Evolutionary conservation across 2,888 invertebrate species (phyloP), one percentile per base, ranked within the genome.

Genomic region (Calliphora vomitoria): DNA sequence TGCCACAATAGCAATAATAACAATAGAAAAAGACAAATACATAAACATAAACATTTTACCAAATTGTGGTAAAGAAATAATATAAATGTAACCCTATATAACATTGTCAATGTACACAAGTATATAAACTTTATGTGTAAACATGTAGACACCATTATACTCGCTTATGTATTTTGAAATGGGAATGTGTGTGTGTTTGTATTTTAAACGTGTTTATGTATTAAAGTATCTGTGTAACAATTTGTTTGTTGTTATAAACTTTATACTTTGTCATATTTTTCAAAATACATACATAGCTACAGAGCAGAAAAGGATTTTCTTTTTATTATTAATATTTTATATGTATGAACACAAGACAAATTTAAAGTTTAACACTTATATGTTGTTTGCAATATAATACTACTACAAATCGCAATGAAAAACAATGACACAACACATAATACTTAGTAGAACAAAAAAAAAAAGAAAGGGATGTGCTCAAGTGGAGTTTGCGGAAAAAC

Each of bases 341-440:
- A 25, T 25, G 25, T 25, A 25, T 69, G 58, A 11, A 58, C 25
- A 25, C 31, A 41, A 50, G 15, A 69, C n/a, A 69, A 69, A 68
- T 68, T 68, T 47, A n/a, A 50, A 69, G 47, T 69, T 47, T 69
- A 50, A 50, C 50, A 69, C 50, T n/a, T 68, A 68, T 44, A 47
- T 50, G 31, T 69, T 50, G 20, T 25, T 25, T 11, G 44, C 4
- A 58, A 58, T 11, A 58, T n/a, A 58, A 35, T 15, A 60, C 13
- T n/a, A 5, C 2, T 4, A 62, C 2, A 62, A n/a, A 55, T 4
- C 10, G 20, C 3, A 44, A 44, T 44, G 4, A 4, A 58, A 58
- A 58, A 58, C 25, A 47, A 60, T 25, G 55, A 55, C 25, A 47
- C 47, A 31, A 47, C 31, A 62, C 60, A 58, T 44, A 31, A 58